A percentile compares a stretch with the other conserved stretches of the same genome.
These are phyloP conservation scores for Heliconius hermathena DNA, from an alignment of 1,140 invertebrate species.

Conservation along the genomic window DNA sequence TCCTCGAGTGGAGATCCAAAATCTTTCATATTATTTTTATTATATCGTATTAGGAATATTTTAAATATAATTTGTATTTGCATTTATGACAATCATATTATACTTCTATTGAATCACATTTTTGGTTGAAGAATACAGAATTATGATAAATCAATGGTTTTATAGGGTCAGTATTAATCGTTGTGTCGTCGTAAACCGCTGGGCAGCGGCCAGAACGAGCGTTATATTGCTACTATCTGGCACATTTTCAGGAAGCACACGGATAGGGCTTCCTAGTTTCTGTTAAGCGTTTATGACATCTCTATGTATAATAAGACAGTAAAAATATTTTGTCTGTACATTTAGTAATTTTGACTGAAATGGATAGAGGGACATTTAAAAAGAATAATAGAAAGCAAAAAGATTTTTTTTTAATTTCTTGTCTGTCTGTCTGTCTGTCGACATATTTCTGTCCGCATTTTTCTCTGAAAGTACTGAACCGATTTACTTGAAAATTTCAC, in stretches of 20 bases:
- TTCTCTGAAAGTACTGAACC: too few species aligned
- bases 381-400: too few species aligned
- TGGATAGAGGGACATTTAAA: too few species aligned
- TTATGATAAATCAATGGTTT: constrained; percentile 41
- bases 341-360: too few species aligned
- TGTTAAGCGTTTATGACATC: constrained; percentile 36
- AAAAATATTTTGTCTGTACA: too few species aligned
- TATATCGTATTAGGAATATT: background rate
- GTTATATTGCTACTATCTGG: constrained; percentile 45
- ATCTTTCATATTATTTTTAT: too few species aligned
- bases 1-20: too few species aligned
- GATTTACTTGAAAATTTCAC: too few species aligned
- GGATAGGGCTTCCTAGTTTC: constrained; percentile 35
- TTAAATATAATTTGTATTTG: background rate
- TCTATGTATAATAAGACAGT: too few species aligned
- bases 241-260: constrained; percentile 46
- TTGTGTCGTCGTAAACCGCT: constrained; percentile 48
- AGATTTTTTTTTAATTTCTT: too few species aligned
- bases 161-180: constrained; percentile 51
- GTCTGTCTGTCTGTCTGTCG: too few species aligned
- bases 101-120: background rate
- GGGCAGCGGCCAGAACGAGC: constrained; percentile 54
- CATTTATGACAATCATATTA: background rate
- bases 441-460: too few species aligned
- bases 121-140: constrained; percentile 25